A percentile compares a stretch with the other conserved stretches of the same genome.
Conservation (phyloP, 2,888 invertebrate genomes). For the Pediacus dermestoides region DNA sequence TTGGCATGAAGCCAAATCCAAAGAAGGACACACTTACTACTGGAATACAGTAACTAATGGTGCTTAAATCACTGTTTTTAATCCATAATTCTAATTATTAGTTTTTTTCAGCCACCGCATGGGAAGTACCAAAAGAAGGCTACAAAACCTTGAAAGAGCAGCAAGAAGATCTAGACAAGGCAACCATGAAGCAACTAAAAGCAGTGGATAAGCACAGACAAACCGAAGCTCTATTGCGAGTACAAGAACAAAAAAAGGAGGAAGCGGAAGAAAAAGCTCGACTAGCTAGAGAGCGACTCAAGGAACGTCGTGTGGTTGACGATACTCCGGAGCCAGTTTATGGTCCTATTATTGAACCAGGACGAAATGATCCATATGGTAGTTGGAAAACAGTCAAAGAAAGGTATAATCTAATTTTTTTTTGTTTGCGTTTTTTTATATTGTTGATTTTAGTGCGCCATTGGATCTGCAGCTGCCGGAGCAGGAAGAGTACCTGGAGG, state of each 20-base stretch:
- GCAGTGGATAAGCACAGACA: conserved; percentile 37
- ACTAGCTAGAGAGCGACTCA: conserved; percentile 51
- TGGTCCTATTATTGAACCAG: conserved; percentile 58
- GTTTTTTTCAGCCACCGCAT: conserved; percentile 63
- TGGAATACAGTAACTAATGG: conserved; percentile 84
- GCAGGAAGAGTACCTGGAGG: conserved; percentile 35
- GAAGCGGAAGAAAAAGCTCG: conserved; percentile 54
- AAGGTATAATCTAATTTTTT: conserved; percentile 50
- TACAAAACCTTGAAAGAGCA: conserved; percentile 66
- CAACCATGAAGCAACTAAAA: conserved; percentile 50
- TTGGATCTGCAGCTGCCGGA: conserved; percentile 72
- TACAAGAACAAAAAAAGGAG: conserved; percentile 45
- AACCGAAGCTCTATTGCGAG: conserved; percentile 33
- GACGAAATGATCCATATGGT: conserved; percentile 67
- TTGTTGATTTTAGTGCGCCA: conserved; percentile 31
- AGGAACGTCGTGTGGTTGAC: conserved; percentile 43
- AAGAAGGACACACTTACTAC: conserved; percentile 77
- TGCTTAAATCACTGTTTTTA: conserved; percentile 2
- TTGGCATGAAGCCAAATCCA: conserved; percentile 78
- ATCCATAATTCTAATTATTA: too few relatives aligned
- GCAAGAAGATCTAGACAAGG: conserved; percentile 52
- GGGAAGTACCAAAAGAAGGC: conserved; percentile 72
- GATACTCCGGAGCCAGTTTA: conserved; percentile 43
- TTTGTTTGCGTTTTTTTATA: not conserved
- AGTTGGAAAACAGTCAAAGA: conserved; percentile 68